Evolutionary conservation across 2,888 invertebrate species (phyloP).

Genomic region (Hydroisotoma schaefferi): DNA sequence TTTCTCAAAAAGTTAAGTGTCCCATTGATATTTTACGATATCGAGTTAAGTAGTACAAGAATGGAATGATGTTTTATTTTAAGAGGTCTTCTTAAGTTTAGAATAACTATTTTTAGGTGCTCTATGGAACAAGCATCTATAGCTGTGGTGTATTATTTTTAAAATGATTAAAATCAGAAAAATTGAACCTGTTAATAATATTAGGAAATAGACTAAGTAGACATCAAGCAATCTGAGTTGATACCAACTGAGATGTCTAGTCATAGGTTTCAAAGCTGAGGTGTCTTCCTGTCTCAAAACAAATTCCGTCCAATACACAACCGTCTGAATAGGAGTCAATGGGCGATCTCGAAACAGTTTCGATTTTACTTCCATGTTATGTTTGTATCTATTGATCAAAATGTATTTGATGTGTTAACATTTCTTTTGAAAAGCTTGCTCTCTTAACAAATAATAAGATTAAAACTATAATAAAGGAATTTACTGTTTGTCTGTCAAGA

Average conservation of each 20-base stretch:
- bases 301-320: slow-evolving; percentile 46
- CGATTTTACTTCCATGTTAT: slow-evolving; percentile 40
- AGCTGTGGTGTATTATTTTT: background rate
- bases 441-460: no score
- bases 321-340: slow-evolving; percentile 35
- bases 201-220: slow-evolving; percentile 17
- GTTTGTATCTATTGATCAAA: slow-evolving; percentile 29
- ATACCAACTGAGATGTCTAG: slow-evolving; percentile 26
- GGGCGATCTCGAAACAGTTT: slow-evolving; percentile 39
- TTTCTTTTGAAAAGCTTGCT: no score
- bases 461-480: background rate
- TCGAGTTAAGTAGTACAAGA: no score
- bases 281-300: slow-evolving; percentile 42
- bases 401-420: no score
- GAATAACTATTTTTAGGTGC: background rate
- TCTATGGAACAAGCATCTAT: background rate
- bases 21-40: no score
- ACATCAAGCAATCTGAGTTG: slow-evolving; percentile 39
- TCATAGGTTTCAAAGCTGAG: slow-evolving; percentile 38
- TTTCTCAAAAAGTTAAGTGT: no score
- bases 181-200: background rate
- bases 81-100: background rate
- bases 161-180: background rate
- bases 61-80: no score
- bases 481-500: slow-evolving; percentile 36